Conservation (phyloP, 2,113 vertebrate species). For the Climacteris rufus region DNA sequence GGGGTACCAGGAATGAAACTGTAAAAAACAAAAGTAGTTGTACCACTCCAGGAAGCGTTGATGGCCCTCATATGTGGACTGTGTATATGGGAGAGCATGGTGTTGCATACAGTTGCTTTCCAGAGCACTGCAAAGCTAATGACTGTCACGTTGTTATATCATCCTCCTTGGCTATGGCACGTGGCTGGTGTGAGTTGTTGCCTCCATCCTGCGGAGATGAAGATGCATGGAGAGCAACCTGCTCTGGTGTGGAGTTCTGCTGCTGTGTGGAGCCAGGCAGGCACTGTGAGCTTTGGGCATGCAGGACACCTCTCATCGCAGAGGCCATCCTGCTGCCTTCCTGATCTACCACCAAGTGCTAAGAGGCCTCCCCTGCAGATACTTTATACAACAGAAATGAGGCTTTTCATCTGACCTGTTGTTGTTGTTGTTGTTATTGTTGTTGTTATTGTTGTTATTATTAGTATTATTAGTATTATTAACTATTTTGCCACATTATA, state of each 20-base stretch:
- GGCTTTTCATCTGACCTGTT: not conserved
- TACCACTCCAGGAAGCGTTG: not conserved
- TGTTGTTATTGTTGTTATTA: no score
- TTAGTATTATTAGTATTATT: not conserved
- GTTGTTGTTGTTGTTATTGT: not conserved
- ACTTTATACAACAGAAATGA: not conserved
- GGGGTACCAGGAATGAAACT: not conserved
- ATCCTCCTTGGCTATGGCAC: not conserved
- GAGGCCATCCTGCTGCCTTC: not conserved
- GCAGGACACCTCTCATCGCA: rapidly evolving
- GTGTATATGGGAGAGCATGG: not conserved
- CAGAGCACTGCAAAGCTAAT: not conserved
- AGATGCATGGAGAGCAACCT: not conserved
- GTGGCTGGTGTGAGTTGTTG: not conserved
- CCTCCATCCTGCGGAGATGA: not conserved
- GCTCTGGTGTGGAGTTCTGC: not conserved
- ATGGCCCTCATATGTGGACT: not conserved
- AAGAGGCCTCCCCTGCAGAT: not conserved
- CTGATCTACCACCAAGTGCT: not conserved
- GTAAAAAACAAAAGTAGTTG: not conserved
- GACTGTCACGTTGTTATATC: not conserved
- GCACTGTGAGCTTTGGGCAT: rapidly evolving
- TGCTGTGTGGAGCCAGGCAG: rapidly evolving
- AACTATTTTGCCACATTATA: not conserved
- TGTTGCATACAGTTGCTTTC: not conserved